Percentiles rank a stretch among this genome's conserved stretches.
Conservation (phyloP, 1,140 invertebrate genomes). For the Ruditapes philippinarum region DNA sequence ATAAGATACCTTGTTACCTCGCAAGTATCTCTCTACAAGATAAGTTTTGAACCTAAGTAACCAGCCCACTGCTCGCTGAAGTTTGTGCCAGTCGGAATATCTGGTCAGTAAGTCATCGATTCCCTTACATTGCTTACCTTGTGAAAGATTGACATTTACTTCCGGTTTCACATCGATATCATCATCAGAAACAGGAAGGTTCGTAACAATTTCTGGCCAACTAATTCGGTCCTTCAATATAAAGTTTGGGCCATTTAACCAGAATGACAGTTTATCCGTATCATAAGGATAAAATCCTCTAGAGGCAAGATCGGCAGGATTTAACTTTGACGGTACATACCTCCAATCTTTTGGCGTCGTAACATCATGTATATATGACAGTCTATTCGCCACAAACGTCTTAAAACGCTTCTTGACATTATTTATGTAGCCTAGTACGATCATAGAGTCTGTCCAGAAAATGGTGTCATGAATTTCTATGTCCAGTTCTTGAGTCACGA, state of each 20-base stretch:
- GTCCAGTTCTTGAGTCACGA: no score
- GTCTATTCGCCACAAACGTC: slow-evolving; percentile 86
- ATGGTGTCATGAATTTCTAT: background rate
- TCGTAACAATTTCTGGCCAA: background rate
- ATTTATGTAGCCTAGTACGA: slow-evolving; percentile 33
- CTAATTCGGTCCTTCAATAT: background rate
- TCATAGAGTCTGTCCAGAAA: slow-evolving; percentile 65
- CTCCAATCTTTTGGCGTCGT: slow-evolving; percentile 72
- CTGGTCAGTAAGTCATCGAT: background rate
- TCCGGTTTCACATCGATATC: no score
- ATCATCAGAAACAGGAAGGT: background rate
- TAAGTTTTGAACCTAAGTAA: slow-evolving; percentile 15
- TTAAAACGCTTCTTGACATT: slow-evolving; percentile 85
- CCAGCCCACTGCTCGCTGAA: background rate
- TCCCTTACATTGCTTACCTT: background rate
- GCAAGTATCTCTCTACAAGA: slow-evolving; percentile 4
- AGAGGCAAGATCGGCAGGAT: no score
- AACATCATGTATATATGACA: slow-evolving; percentile 81
- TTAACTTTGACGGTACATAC: slow-evolving; percentile 70
- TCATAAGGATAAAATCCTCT: slow-evolving; percentile 29
- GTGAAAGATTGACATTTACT: no score
- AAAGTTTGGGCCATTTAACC: slow-evolving; percentile 65
- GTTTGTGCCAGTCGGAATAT: background rate
- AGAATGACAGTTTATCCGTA: no score
- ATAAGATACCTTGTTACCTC: background rate